Conservation (phyloP, 2,113 vertebrate genomes). For the Monarcha castaneiventris region DNA sequence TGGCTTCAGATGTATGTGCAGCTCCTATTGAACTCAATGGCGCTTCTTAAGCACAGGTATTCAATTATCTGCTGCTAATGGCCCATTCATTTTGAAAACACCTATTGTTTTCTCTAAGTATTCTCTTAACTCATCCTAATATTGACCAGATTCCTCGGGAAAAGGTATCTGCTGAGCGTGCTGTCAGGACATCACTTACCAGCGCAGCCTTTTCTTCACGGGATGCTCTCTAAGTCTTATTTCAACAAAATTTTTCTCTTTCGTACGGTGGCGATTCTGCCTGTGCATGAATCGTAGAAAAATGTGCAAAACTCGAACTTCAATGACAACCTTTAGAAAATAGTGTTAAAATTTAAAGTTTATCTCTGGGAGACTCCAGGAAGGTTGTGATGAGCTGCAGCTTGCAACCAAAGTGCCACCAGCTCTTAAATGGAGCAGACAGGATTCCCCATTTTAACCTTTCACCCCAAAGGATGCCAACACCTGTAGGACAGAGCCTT, state of each 20-base stretch:
- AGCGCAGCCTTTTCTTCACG: background rate
- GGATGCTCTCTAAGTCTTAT: background rate
- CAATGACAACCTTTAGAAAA: background rate
- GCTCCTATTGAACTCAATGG: background rate
- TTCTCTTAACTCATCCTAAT: constrained; percentile 16
- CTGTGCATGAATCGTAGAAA: background rate
- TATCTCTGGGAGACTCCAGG: background rate
- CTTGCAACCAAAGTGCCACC: background rate
- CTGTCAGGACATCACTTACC: background rate
- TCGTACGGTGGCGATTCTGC: background rate
- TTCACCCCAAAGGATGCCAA: background rate
- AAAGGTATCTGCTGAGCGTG: background rate
- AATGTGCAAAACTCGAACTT: background rate
- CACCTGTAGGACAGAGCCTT: background rate
- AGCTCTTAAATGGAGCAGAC: background rate
- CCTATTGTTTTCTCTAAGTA: constrained; percentile 1
- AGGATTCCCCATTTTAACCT: background rate
- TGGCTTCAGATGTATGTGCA: background rate
- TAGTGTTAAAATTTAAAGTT: background rate
- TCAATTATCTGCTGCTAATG: constrained; percentile 23
- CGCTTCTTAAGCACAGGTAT: background rate
- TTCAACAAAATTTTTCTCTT: background rate
- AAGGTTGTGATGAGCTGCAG: background rate
- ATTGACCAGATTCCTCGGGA: background rate
- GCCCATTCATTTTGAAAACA: constrained; percentile 30